Base-by-base conservation (phyloP, 53 echinoderm and acorn worm species). In the Zoroaster sp. region DNA sequence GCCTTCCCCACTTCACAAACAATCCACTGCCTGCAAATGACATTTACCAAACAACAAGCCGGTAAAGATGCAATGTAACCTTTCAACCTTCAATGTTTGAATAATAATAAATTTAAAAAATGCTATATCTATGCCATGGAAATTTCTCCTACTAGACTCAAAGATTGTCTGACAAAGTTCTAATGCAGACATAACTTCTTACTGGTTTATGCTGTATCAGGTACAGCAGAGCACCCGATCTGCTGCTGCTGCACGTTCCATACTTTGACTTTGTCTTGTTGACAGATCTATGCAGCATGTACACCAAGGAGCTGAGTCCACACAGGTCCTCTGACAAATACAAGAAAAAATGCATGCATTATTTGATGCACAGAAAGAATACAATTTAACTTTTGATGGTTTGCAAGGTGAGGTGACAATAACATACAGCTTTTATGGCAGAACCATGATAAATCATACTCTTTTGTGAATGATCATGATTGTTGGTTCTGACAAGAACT, bases 171-270 rank as follows among this genome's bases (percentile, higher is more conserved):
- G 68, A 31, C 32, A 35, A 68, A 33, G 68, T 31, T 31, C 35
- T 28, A 25, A 68, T 30, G 68, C 35, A 32, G 12, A 68, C 35
- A 32, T 32, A 68, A 37, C 37, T 38, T 15, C 41, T 43, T 74
- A 74, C 74, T 74, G 74, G 74, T 74, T 74, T 74, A 43, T 44
- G 43, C 21, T 43, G 74, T 43, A 44, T 74, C n/a, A 74, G 74
- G 74, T 74, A 41, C 74, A 42, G 40, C 74, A 74, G 40, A 28
- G 40, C 44, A 21, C 74, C 23, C 40, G 41, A 74, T 41, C 74
- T 74, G 44, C 74, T 41, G 40, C 43, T 74, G 21, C 21, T 73
- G 40, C 73, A 74, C 15, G 41, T 40, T 40, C 74, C 40, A 74
- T 74, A 74, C 18, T 41, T 42, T n/a, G 74, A 40, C 8, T 42